Base-by-base conservation (phyloP, 2,888 invertebrate genomes). In the Hypolimnas misippus region DNA sequence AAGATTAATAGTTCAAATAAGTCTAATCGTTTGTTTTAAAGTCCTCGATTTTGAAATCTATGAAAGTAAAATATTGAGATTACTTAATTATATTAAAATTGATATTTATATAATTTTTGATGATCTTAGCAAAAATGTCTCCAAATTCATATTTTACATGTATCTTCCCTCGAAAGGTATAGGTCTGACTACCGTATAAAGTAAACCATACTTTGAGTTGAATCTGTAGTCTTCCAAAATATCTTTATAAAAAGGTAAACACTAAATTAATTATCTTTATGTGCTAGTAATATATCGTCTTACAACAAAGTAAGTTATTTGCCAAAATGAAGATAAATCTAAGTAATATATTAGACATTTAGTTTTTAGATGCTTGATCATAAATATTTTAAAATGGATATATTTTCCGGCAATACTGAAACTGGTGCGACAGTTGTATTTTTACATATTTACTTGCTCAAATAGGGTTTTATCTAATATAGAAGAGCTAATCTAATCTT, bases 401-500 rank as follows among this genome's bases (percentile, higher is more conserved):
- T 17, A 17, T 42, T 33, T 10, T 33, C 3, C 7, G 42, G 42
- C 4, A 42, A 19, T 17, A 17, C 17, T 10, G 17, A 42, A 17
- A 42, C 42, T 19, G 19, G 3, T 42, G 7, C 42, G 8, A 42
- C 42, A 42, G 42, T 42, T 42, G 16, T 46, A 46, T 2, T 5
- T 46, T 8, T 19, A 46, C n/a, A 21, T 46, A 19, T 46, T 46
- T 10, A 21, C 1, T 21, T 46, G 21, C 16, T 21, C 21, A 21
- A 46, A n/a, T 6, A 46, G 4, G 44, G 21, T n/a, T 42, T 19
- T 40, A 14, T 14, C 10, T 44, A 56, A 25, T 33, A 21, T 49
- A 29, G 29, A 49, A 49, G 52, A 33, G 33, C 3, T 40, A 53
- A 46, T 73, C 82, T 79, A 93, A 81, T 94, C 93, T 60, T 93